Conservation (phyloP, 2,888 invertebrate species). For the Neocrepidodera transversa region DNA sequence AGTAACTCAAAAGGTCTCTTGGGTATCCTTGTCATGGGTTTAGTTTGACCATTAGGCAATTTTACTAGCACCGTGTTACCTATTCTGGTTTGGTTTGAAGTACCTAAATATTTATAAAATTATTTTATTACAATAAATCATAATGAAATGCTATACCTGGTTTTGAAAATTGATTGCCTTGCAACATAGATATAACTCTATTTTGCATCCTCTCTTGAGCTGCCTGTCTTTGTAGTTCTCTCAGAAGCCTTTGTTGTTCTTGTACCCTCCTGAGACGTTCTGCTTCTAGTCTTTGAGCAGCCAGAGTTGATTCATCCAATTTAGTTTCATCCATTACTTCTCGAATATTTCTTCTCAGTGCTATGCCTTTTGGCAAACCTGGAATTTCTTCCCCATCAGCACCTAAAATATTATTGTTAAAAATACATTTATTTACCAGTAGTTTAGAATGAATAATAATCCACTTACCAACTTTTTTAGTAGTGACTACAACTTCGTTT, state of each 20-base stretch:
- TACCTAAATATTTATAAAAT: slow-evolving; percentile 45
- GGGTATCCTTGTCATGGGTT: slow-evolving; percentile 58
- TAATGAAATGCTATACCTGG: too few species aligned
- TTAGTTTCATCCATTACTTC: slow-evolving; percentile 95
- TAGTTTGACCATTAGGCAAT: slow-evolving; percentile 60
- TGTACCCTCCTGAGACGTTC: slow-evolving; percentile 85
- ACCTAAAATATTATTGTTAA: slow-evolving; percentile 34
- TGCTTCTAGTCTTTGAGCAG: slow-evolving; percentile 92
- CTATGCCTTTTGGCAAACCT: slow-evolving; percentile 56
- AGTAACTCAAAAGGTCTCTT: slow-evolving; percentile 57
- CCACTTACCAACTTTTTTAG: slow-evolving; percentile 52
- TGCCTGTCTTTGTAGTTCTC: slow-evolving; percentile 83
- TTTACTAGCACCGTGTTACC: slow-evolving; percentile 60
- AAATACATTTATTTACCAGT: neutral
- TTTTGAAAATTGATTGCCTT: slow-evolving; percentile 66
- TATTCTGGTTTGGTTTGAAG: slow-evolving; percentile 55
- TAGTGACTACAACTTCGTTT: slow-evolving; percentile 83
- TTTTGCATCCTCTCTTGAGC: slow-evolving; percentile 75
- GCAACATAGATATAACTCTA: slow-evolving; percentile 74
- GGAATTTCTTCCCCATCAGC: slow-evolving; percentile 48
- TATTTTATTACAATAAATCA: too few species aligned
- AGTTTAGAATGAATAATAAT: neutral
- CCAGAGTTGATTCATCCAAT: slow-evolving; percentile 88
- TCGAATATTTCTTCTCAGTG: slow-evolving; percentile 85
- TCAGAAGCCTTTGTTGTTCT: slow-evolving; percentile 82